phyloP scores from a whole-genome alignment of 2,888 invertebrate species.

The Hyposoter didymator region DNA sequence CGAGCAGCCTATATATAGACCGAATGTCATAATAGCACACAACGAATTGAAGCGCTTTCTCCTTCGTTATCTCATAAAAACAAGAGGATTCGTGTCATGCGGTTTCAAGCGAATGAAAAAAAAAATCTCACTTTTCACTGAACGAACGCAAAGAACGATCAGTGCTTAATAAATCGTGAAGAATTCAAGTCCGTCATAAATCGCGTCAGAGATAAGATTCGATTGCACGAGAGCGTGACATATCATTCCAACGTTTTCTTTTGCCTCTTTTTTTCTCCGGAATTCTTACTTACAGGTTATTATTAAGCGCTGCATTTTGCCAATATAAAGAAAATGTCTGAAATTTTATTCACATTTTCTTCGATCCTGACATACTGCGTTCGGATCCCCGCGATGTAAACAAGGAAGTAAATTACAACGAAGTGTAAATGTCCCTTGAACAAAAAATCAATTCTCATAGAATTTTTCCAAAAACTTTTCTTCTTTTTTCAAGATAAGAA shows the following conservation, averaged over 20 bases:
- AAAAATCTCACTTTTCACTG: background rate
- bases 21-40: slow-evolving; percentile 5
- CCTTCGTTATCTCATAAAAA: slow-evolving; percentile 1
- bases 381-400: background rate
- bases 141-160: slow-evolving; percentile 2
- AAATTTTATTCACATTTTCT: background rate
- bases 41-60: background rate
- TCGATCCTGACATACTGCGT: background rate
- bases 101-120: background rate
- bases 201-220: slow-evolving; percentile 40
- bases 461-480: background rate
- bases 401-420: background rate
- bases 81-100: background rate
- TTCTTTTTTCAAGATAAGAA: slow-evolving; percentile 62
- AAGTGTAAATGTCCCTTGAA: background rate
- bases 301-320: background rate
- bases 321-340: background rate
- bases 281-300: background rate
- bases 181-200: background rate
- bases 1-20: background rate
- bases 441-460: background rate
- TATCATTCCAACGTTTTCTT: background rate
- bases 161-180: background rate
- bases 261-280: background rate
- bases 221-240: background rate